Percentiles rank a stretch among this genome's conserved stretches.
These are phyloP conservation scores for Brachystomella parvula DNA, from an alignment of 1,140 invertebrate species.

Conservation along the genomic window DNA sequence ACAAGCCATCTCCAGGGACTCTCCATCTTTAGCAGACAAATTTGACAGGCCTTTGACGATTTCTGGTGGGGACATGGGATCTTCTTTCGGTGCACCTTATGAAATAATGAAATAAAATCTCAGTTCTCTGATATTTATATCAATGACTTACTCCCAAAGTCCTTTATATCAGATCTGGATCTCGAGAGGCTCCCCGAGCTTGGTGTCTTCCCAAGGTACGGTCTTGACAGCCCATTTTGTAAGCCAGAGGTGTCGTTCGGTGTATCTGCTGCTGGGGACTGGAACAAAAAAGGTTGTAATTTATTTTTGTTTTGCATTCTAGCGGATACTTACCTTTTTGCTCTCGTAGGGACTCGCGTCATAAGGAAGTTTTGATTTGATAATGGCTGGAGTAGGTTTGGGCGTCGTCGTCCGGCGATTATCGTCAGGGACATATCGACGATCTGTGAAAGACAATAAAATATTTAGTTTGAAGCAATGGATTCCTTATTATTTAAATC, in stretches of 20 bases:
- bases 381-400: conserved; percentile 25
- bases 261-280: neutral
- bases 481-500: neutral
- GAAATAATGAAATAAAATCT: conserved; percentile 18
- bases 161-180: conserved; percentile 81
- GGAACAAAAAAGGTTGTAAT: conserved; percentile 1
- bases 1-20: conserved; percentile 64
- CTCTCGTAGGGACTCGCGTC: conserved; percentile 23
- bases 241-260: neutral
- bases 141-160: conserved; percentile 61
- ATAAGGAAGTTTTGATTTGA: conserved; percentile 19
- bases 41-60: conserved; percentile 56
- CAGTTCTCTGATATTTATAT: neutral
- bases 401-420: conserved; percentile 23
- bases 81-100: conserved; percentile 69
- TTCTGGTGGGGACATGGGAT: conserved; percentile 73
- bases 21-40: conserved; percentile 67
- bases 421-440: conserved; percentile 56
- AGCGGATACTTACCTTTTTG: conserved; percentile 24
- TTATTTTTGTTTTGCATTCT: neutral
- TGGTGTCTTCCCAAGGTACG: conserved; percentile 61
- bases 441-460: conserved; percentile 50
- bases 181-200: conserved; percentile 65
- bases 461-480: neutral
- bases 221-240: conserved; percentile 48